Evolutionary conservation across 2,888 invertebrate species (phyloP), one percentile per base, ranked within the genome.

Genomic region (Invenusta paracnida): DNA sequence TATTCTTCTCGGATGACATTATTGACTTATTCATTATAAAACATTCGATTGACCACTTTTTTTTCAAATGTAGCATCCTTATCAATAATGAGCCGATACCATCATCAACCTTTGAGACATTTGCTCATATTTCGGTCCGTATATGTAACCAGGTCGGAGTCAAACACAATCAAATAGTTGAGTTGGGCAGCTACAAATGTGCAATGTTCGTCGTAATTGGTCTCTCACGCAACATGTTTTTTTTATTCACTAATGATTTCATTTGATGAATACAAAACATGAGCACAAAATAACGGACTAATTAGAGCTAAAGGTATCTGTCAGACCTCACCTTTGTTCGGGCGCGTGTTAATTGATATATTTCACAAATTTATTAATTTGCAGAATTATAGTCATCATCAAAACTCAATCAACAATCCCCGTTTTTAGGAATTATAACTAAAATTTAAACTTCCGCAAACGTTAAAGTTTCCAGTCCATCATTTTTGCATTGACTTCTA

Each of bases 221-320:
- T 73, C 27, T 73, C 73, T 73, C 73, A 23, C 25, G 27, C 25
- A 73, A 73, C 25, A 73, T 73, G 73, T 23, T 23, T 73, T 73
- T 5, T 73, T 73, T 5, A 73, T 73, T 73, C 48, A 48, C 17
- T 48, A 48, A 48, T 48, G 73, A 73, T 73, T 73, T 23, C 11
- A 73, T 73, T 73, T 73, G 73, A 23, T 73, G 73, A 73, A 13
- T 73, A 73, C 23, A 23, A 73, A 73, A n/a, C 73, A 73, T 13
- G 27, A 73, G 73, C 27, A 73, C 73, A 73, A n/a, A n/a, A n/a
- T n/a, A n/a, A n/a, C n/a, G n/a, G n/a, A n/a, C n/a, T n/a, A n/a
- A n/a, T n/a, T n/a, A n/a, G n/a, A n/a, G n/a, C n/a, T n/a, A n/a
- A n/a, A n/a, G n/a, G n/a, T n/a, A n/a, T n/a, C n/a, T n/a, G n/a